Percentiles rank a stretch among this genome's conserved stretches.
phyloP scores from a whole-genome alignment of 2,888 invertebrate genomes.

The Minunthozetes semirufus region DNA sequence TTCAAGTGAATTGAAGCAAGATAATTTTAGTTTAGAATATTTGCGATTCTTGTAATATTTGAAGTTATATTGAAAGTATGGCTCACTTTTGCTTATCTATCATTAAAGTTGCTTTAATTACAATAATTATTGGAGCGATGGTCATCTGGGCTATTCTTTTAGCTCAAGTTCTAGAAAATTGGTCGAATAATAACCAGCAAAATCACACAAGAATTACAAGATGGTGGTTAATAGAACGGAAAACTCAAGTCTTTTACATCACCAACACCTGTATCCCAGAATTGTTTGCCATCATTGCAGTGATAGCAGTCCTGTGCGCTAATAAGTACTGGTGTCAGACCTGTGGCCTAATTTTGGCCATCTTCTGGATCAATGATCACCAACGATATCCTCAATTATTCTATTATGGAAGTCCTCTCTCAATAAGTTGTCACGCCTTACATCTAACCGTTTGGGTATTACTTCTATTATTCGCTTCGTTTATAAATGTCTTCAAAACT shows the following conservation, averaged over 20 bases:
- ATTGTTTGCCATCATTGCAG: constrained; percentile 16
- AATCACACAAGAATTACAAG: neutral
- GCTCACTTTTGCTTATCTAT: neutral
- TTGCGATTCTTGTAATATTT: neutral
- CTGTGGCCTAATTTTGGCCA: constrained; percentile 19
- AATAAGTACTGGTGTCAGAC: constrained; percentile 17
- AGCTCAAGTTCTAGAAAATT: neutral
- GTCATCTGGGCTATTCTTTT: constrained; percentile 15
- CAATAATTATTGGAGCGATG: neutral
- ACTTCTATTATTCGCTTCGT: constrained; percentile 6
- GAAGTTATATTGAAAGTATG: neutral
- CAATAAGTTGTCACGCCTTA: constrained; percentile 27
- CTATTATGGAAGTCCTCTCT: neutral
- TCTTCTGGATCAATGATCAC: constrained; percentile 34
- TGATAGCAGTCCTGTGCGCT: constrained; percentile 8
- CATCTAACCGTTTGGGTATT: constrained; percentile 25
- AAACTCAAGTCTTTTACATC: neutral
- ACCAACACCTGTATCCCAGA: constrained; percentile 22
- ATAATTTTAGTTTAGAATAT: neutral
- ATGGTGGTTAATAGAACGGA: neutral
- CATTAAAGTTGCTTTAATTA: neutral
- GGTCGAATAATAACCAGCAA: neutral
- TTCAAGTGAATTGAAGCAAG: neutral
- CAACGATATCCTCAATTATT: constrained; percentile 26
- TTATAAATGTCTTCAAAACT: neutral